A percentile compares a stretch with the other conserved stretches of the same genome.
These are phyloP conservation scores for Patagioenas fasciata DNA, from an alignment of 2,113 vertebrate species.

Conservation along the genomic window DNA sequence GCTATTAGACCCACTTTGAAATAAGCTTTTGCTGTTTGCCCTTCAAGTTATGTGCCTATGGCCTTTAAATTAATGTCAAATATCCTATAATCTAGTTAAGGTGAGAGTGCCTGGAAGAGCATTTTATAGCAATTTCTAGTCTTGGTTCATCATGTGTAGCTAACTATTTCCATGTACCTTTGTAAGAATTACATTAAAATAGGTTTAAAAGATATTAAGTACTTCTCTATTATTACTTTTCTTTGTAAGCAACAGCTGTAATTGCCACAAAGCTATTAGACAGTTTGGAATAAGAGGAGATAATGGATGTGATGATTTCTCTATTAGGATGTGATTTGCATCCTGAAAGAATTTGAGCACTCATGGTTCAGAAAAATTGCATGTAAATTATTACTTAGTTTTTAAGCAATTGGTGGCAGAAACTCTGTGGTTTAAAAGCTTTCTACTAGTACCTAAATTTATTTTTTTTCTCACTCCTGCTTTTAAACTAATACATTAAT, in stretches of 20 bases:
- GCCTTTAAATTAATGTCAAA: conserved; percentile 45
- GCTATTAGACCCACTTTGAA: neutral
- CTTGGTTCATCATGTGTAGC: neutral
- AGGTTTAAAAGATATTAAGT: conserved; percentile 1
- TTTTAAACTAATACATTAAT: neutral
- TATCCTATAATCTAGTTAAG: neutral
- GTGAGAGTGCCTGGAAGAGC: neutral
- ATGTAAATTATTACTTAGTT: neutral
- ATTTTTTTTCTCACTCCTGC: neutral
- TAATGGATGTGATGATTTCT: conserved; percentile 12
- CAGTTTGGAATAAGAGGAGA: neutral
- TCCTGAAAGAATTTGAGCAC: neutral
- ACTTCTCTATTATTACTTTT: neutral
- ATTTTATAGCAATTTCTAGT: conserved; percentile 3
- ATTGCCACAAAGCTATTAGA: neutral
- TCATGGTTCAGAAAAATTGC: neutral
- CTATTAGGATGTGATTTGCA: neutral
- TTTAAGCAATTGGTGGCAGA: neutral
- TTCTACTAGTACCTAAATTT: neutral
- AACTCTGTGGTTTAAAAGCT: conserved; percentile 8
- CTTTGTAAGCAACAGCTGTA: neutral
- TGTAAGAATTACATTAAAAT: conserved; percentile 1
- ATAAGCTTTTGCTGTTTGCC: conserved; percentile 8
- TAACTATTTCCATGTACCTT: neutral
- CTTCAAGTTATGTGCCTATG: conserved; percentile 3